Conservation (phyloP, 37 sponge, comb jelly and placozoan species). For the Diacarnus erythraeanus region DNA sequence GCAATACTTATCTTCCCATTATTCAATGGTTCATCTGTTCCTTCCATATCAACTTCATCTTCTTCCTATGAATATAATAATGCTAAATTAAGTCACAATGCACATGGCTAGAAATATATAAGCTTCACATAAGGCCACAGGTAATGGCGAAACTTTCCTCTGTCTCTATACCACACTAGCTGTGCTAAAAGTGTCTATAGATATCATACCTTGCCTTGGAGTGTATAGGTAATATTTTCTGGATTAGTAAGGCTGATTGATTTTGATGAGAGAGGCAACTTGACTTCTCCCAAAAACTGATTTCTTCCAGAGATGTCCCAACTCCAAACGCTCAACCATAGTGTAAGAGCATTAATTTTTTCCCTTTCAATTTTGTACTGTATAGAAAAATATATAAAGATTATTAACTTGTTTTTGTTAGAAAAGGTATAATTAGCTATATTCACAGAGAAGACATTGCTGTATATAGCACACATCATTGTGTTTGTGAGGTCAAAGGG, state of each 20-base stretch:
- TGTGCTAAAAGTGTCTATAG: too few species aligned
- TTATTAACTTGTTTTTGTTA: neutral
- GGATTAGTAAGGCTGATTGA: constrained; percentile 36
- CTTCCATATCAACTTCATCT: neutral
- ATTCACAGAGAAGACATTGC: too few species aligned
- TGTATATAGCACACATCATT: too few species aligned
- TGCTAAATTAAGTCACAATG: too few species aligned
- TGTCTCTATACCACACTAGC: too few species aligned
- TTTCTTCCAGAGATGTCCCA: constrained; percentile 63
- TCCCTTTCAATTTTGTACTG: neutral
- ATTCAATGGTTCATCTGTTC: neutral
- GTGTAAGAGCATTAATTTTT: constrained; percentile 14
- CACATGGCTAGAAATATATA: too few species aligned
- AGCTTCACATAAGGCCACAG: too few species aligned
- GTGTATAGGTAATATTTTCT: too few species aligned
- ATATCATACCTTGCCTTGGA: too few species aligned
- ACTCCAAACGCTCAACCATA: constrained; percentile 78
- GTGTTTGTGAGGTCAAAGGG: too few species aligned
- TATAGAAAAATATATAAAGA: neutral
- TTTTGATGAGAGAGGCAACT: constrained; percentile 36
- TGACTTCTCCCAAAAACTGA: constrained; percentile 74
- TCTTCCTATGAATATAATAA: neutral
- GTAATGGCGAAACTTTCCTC: too few species aligned
- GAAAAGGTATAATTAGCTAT: neutral
- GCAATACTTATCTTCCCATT: neutral